Conservation (phyloP, 2,888 invertebrate species). For the Drosophila borborema region DNA sequence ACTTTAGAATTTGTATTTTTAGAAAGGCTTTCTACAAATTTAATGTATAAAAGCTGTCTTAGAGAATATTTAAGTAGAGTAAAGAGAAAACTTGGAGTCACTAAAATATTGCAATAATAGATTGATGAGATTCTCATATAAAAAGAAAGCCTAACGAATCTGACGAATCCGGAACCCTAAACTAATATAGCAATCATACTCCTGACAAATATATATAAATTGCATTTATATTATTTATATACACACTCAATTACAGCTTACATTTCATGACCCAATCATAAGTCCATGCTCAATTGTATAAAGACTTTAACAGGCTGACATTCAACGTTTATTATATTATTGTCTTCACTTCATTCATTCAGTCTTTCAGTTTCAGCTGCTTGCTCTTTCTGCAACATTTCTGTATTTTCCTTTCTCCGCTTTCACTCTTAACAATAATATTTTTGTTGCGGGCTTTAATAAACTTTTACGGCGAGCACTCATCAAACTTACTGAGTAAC, state of each 20-base stretch:
- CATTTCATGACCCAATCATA: neutral
- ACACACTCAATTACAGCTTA: neutral
- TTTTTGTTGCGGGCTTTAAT: constrained; percentile 72
- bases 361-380: neutral
- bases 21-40: neutral
- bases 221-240: neutral
- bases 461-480: constrained; percentile 66
- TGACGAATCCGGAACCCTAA: no score
- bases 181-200: no score
- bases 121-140: neutral
- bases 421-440: constrained; percentile 66
- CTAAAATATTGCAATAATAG: neutral
- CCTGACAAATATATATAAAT: neutral
- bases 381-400: neutral
- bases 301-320: constrained; percentile 14
- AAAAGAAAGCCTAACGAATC: no score
- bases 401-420: constrained; percentile 16
- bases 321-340: constrained; percentile 37
- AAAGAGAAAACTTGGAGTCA: neutral
- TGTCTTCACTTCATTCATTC: constrained; percentile 27
- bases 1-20: neutral
- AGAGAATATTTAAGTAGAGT: neutral
- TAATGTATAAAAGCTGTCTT: neutral
- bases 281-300: neutral
- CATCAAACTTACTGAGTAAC: constrained; percentile 73